Conservation (phyloP, 2,888 invertebrate genomes). For the Sinohyriopsis cumingii region DNA sequence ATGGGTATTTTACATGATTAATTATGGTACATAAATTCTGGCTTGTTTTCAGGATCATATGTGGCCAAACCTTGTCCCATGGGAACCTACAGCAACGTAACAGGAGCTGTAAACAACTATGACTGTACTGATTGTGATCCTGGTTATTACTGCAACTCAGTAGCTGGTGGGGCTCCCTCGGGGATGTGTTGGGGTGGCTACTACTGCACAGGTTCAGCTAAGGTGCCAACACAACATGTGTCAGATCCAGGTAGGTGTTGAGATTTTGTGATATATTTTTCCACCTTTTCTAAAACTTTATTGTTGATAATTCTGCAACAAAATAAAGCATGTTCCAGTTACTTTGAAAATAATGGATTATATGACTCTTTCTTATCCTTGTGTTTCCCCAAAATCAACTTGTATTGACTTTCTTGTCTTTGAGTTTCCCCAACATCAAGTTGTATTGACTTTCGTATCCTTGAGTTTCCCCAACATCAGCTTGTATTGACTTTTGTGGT, state of each 20-base stretch:
- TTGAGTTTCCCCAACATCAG: too few relatives aligned
- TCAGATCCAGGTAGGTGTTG: slow-evolving; percentile 52
- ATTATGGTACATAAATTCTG: not conserved
- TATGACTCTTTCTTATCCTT: too few relatives aligned
- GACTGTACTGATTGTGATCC: slow-evolving; percentile 64
- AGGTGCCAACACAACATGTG: slow-evolving; percentile 53
- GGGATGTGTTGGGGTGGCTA: slow-evolving; percentile 56
- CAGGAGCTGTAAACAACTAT: slow-evolving; percentile 66
- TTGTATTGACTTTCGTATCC: too few relatives aligned
- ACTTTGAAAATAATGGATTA: too few relatives aligned
- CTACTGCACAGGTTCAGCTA: slow-evolving; percentile 52
- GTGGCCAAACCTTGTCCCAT: slow-evolving; percentile 62
- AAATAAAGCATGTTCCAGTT: too few relatives aligned
- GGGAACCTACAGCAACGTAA: slow-evolving; percentile 69
- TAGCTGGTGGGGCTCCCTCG: slow-evolving; percentile 57
- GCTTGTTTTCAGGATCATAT: slow-evolving; percentile 53
- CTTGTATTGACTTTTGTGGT: too few relatives aligned
- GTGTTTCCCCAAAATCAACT: too few relatives aligned
- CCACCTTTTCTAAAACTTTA: not conserved
- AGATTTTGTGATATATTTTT: not conserved
- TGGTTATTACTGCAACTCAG: slow-evolving; percentile 63
- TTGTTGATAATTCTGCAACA: not conserved
- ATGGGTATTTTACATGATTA: not conserved
- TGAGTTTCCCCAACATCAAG: too few relatives aligned
- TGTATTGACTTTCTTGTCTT: too few relatives aligned